phyloP scores from a whole-genome alignment of 2,888 invertebrate genomes.

The Acleris cristana region DNA sequence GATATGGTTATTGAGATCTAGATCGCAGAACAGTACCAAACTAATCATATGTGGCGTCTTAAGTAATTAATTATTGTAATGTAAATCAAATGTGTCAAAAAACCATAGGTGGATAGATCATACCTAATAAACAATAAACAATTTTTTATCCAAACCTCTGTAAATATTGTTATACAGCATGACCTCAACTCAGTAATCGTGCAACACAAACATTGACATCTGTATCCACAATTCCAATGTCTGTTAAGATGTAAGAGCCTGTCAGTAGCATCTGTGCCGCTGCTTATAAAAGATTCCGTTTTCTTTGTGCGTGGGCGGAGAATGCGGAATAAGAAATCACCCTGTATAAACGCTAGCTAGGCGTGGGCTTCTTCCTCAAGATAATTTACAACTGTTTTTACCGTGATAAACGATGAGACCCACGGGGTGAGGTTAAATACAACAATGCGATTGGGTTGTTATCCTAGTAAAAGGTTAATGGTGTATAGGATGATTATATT shows the following conservation, averaged over 20 bases:
- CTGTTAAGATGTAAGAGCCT: slow-evolving; percentile 3
- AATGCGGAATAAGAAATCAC: slow-evolving; percentile 9
- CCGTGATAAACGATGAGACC: background rate
- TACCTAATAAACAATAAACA: too few relatives aligned
- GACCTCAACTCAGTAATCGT: background rate
- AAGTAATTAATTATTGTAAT: too few relatives aligned
- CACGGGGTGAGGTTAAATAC: background rate
- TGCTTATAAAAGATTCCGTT: slow-evolving; percentile 19
- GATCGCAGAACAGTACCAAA: too few relatives aligned
- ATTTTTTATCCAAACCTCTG: too few relatives aligned
- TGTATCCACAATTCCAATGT: slow-evolving; percentile 1
- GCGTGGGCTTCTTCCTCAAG: background rate
- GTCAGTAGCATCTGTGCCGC: slow-evolving; percentile 16
- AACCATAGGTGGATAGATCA: too few relatives aligned
- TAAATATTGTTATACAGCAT: too few relatives aligned
- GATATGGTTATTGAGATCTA: too few relatives aligned
- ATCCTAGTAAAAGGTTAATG: too few relatives aligned
- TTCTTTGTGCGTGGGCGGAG: slow-evolving; percentile 5
- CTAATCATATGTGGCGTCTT: too few relatives aligned
- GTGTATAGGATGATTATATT: too few relatives aligned
- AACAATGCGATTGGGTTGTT: too few relatives aligned
- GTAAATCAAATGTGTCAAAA: too few relatives aligned
- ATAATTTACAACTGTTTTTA: background rate
- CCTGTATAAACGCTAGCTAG: background rate
- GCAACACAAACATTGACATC: background rate